Percentiles rank a stretch among this genome's conserved stretches.
Conservation (phyloP, 2,113 vertebrate genomes). For the Calypte anna region DNA sequence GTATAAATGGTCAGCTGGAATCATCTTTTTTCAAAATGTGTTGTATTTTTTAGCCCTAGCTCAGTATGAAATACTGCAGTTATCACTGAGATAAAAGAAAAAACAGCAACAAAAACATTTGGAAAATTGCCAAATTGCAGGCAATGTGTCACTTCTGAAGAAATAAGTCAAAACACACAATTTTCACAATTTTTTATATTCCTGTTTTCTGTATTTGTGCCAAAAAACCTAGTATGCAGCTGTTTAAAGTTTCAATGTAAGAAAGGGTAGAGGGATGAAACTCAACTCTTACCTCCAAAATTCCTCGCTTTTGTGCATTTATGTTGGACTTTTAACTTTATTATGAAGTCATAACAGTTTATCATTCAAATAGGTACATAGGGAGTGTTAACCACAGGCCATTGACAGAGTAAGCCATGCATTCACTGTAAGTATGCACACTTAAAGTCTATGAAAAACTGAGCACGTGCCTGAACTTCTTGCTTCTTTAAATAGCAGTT, state of each 20-base stretch:
- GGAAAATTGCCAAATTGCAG: constrained; percentile 14
- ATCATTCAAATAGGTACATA: neutral
- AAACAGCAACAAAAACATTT: neutral
- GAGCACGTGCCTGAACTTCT: neutral
- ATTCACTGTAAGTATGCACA: constrained; percentile 11
- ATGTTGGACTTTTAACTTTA: constrained; percentile 51
- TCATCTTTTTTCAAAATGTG: neutral
- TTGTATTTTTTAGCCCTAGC: neutral
- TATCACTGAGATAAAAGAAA: neutral
- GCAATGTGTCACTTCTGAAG: neutral
- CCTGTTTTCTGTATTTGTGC: neutral
- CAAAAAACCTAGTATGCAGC: neutral
- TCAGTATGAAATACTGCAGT: neutral
- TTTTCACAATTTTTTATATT: constrained; percentile 3
- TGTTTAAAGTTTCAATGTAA: neutral
- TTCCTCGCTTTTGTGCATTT: neutral
- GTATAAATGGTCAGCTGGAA: neutral
- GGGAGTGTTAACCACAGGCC: constrained; percentile 47
- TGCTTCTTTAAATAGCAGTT: neutral
- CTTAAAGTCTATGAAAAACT: constrained; percentile 32
- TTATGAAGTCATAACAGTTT: constrained; percentile 47
- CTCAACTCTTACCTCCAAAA: neutral
- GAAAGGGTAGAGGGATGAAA: neutral
- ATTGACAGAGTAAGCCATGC: constrained; percentile 39
- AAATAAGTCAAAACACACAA: neutral